Base-by-base conservation (phyloP, 1,140 invertebrate genomes). In the Caenorhabditis latens region DNA sequence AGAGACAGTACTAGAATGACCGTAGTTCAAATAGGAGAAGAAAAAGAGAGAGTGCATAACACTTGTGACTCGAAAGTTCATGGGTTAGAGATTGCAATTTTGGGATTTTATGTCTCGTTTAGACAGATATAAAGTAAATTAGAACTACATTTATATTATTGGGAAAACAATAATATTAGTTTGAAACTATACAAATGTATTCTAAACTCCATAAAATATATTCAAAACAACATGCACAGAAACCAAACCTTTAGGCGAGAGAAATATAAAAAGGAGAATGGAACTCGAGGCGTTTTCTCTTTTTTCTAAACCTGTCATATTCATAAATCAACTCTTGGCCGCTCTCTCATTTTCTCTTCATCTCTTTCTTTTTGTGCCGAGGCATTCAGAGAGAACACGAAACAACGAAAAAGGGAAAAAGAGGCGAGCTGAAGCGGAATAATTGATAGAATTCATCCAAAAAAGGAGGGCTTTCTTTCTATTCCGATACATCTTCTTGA, bases 221-320 rank as follows among this genome's bases (percentile, higher is more conserved):
- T 53, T 53, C 16, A 13, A 16, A 53, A 53, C 4, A 53, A 53
- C 50, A 32, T 32, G 32, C n/a, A n/a, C n/a, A n/a, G n/a, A n/a
- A n/a, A n/a, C 32, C 32, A 32, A 32, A 32, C 32, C 32, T 32
- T 32, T 32, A 1, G 32, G 32, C 2, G 32, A 32, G 32, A 32
- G 32, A 32, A 32, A 32, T 32, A 32, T 32, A 32, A 32, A 32
- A 32, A 32, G 32, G 32, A 32, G 32, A 32, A 32, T 32, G 2
- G 32, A 32, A 32, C 32, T 46, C 42, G 65, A n/a, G 16, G 42
- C 50, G 5, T 53, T 53, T 8, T 53, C 1, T 16, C 9, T 50
- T 50, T 50, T 50, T 11, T 50, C 50, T 53, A 24, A 75, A 79
- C 46, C 71, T 79, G 71, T 53, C 71, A 79, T 46, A 79, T 79